Base-by-base conservation (phyloP, 2,888 invertebrate species). In the Euzetes globulus region DNA sequence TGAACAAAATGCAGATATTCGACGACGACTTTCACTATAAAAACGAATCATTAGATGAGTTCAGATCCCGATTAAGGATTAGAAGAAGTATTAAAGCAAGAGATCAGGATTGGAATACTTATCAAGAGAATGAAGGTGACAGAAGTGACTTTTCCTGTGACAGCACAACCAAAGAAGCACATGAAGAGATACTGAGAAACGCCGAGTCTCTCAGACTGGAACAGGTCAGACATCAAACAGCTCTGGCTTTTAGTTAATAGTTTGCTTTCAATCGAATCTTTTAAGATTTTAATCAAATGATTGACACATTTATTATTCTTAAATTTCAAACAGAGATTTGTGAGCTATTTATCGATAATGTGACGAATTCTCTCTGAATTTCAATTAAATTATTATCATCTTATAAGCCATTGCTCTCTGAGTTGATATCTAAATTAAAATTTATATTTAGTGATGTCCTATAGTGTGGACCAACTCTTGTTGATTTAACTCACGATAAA, bases 41-140 rank as follows among this genome's bases (percentile, higher is more conserved):
- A 15, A 74, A 74, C 55, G 74, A 74, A 74, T 52, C 71, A 33
- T 45, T 74, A 27, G 45, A 58, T n/a, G 74, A 74, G 17, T 74
- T 74, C 45, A 70, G 58, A 17, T 74, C 74, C 9, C 45, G 74
- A 41, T 29, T 74, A 22, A 71, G 50, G 25, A 52, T 52, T 13
- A 33, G 74, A 29, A 27, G 74, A 55, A 74, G 71, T n/a, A 33
- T 70, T 17, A 74, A 74, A 45, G 50, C 52, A 1, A 63, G 74
- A 37, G 68, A 73, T 29, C 41, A 45, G n/a, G 27, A 37, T 29
- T 25, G 27, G 15, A 33, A 25, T n/a, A 13, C 27, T 33, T 37
- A 27, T 19, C 37, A 68, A 29, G 74, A 74, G 6, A 71, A 74
- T 45, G 68, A 68, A 45, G 68, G 68, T 22, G 58, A 60, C 29